Conservation (phyloP, 2,888 invertebrate genomes). For the Eumerus sabulonum region DNA sequence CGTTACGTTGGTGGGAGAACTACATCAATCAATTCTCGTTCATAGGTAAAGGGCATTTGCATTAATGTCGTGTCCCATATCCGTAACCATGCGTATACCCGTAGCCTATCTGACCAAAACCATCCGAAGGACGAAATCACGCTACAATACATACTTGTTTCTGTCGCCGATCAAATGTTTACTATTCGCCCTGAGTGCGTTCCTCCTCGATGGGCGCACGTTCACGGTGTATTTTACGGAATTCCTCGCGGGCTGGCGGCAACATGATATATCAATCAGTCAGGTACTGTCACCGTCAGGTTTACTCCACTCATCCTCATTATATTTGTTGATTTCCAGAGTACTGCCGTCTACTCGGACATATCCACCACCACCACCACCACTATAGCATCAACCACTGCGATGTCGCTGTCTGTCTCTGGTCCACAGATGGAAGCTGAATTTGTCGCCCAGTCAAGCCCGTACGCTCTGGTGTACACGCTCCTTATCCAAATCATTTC, state of each 20-base stretch:
- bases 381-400: background rate
- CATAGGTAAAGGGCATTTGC: constrained; percentile 70
- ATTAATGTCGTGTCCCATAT: background rate
- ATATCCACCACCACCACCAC: constrained; percentile 9
- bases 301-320: no score
- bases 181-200: constrained; percentile 84
- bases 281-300: constrained; percentile 78
- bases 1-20: constrained; percentile 92
- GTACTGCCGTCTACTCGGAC: constrained; percentile 47
- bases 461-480: constrained; percentile 80
- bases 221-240: constrained; percentile 79
- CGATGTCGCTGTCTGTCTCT: constrained; percentile 14
- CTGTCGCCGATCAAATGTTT: constrained; percentile 88
- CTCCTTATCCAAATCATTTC: constrained; percentile 83
- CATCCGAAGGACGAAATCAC: constrained; percentile 82
- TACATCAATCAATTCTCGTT: constrained; percentile 80
- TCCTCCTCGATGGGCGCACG: constrained; percentile 80
- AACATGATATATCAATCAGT: constrained; percentile 80
- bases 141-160: constrained; percentile 87
- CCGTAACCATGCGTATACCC: background rate
- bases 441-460: constrained; percentile 72
- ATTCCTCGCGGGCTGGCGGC: constrained; percentile 79
- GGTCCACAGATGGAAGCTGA: constrained; percentile 45
- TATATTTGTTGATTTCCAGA: constrained; percentile 19
- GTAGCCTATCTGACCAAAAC: constrained; percentile 75